Conservation (phyloP, 2,797 vertebrate genomes). For the Chelmon rostratus region DNA sequence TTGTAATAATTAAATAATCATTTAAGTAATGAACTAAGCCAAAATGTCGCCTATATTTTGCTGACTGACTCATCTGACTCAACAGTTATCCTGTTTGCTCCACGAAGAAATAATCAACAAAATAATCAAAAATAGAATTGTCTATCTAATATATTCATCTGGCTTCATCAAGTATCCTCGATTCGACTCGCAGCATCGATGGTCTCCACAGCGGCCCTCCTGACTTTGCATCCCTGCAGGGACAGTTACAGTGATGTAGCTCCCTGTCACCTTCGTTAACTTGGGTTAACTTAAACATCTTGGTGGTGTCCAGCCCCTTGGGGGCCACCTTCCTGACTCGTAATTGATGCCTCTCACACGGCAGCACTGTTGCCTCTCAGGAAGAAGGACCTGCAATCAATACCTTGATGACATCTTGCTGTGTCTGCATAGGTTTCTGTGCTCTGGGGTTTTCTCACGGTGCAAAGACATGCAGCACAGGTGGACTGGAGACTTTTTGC, state of each 20-base stretch:
- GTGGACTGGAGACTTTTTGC: neutral
- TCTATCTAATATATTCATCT: too few species aligned
- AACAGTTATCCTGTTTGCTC: too few species aligned
- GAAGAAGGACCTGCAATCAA: constrained; percentile 52
- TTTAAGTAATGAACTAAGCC: neutral
- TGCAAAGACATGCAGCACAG: neutral
- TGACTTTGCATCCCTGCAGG: constrained; percentile 33
- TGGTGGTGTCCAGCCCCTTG: constrained; percentile 27
- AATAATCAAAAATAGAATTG: too few species aligned
- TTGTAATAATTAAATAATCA: neutral
- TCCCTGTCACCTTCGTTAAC: constrained; percentile 40
- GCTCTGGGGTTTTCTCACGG: neutral
- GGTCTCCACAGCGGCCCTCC: constrained; percentile 9
- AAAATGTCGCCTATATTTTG: neutral
- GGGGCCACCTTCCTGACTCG: constrained; percentile 15
- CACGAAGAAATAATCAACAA: too few species aligned
- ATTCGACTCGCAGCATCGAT: constrained; percentile 5
- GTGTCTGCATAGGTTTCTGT: constrained; percentile 30
- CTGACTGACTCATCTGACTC: too few species aligned
- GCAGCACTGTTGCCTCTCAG: constrained; percentile 38
- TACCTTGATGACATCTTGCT: constrained; percentile 59
- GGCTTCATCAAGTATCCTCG: neutral
- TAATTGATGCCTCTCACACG: constrained; percentile 32
- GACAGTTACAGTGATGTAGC: constrained; percentile 23
- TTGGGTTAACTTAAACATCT: constrained; percentile 49